These are phyloP conservation scores for Pituophis catenifer DNA, from an alignment of 2,113 vertebrate genomes.

Conservation along the genomic window DNA sequence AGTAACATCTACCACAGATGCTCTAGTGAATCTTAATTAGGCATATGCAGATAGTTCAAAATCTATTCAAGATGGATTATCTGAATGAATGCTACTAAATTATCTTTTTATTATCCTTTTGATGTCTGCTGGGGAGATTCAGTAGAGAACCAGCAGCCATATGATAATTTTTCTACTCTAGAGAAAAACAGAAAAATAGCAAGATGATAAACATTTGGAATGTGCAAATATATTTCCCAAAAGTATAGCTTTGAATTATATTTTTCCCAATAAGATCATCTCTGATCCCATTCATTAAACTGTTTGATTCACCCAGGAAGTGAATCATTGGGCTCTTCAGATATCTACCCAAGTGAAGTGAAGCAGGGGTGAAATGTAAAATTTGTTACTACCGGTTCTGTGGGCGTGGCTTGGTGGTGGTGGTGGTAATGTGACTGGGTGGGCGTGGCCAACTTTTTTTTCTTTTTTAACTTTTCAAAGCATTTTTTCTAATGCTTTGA, in stretches of 20 bases:
- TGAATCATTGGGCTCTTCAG: neutral
- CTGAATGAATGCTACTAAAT: slow-evolving; percentile 56
- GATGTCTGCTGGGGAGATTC: slow-evolving; percentile 38
- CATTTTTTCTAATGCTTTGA: too few relatives aligned
- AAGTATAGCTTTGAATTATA: neutral
- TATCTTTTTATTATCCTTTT: slow-evolving; percentile 55
- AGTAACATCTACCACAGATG: slow-evolving; percentile 33
- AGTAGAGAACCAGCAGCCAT: slow-evolving; percentile 31
- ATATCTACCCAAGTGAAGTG: neutral
- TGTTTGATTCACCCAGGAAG: neutral
- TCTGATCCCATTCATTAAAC: neutral
- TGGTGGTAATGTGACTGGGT: too few relatives aligned
- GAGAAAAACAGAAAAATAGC: slow-evolving; percentile 8
- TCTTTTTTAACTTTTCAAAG: too few relatives aligned
- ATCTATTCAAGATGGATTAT: slow-evolving; percentile 54
- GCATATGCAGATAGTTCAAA: slow-evolving; percentile 52
- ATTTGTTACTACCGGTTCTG: too few relatives aligned
- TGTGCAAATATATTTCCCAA: neutral
- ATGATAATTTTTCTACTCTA: slow-evolving; percentile 10
- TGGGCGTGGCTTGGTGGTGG: too few relatives aligned
- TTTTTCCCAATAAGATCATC: neutral
- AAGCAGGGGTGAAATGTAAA: too few relatives aligned
- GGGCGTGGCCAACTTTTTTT: too few relatives aligned
- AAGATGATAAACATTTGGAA: neutral
- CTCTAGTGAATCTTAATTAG: slow-evolving; percentile 55